These are phyloP conservation scores for Euplexia lucipara DNA, from an alignment of 2,888 invertebrate genomes.

Conservation along the genomic window DNA sequence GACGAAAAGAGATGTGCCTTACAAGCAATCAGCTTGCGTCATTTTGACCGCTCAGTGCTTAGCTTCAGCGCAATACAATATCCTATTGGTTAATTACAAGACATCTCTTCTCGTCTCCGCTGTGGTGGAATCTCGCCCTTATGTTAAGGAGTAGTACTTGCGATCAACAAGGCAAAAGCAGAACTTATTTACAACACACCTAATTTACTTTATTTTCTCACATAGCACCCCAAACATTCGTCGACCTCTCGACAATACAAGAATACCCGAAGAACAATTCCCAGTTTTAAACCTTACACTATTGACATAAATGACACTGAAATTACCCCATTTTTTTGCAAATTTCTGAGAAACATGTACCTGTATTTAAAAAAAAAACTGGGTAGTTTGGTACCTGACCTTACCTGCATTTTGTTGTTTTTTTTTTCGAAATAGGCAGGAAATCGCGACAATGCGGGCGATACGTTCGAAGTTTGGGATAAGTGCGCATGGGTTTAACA, in stretches of 20 bases:
- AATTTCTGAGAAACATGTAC: conserved; percentile 61
- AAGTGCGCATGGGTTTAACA: conserved; percentile 67
- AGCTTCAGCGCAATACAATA: too few species aligned
- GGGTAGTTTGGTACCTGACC: conserved; percentile 75
- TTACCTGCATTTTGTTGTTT: conserved; percentile 64
- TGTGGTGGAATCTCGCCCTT: too few species aligned
- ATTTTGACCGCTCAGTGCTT: too few species aligned
- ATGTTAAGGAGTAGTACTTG: too few species aligned
- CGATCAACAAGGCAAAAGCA: too few species aligned
- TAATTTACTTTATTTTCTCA: conserved; percentile 31
- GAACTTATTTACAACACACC: conserved; percentile 1
- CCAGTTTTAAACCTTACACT: conserved; percentile 65
- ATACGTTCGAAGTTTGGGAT: conserved; percentile 76
- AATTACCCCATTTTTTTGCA: conserved; percentile 68
- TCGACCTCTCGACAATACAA: conserved; percentile 26
- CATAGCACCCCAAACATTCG: conserved; percentile 13
- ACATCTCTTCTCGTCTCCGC: too few species aligned
- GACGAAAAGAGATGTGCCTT: too few species aligned
- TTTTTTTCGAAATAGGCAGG: conserved; percentile 79
- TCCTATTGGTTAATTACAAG: too few species aligned
- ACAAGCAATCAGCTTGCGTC: too few species aligned
- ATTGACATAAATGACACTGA: conserved; percentile 57
- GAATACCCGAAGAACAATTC: conserved; percentile 29
- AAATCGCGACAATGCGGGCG: conserved; percentile 82
- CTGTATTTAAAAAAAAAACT: conserved; percentile 76